These are phyloP conservation scores for Amblyraja radiata DNA, from an alignment of 2,797 vertebrate species.

Conservation along the genomic window DNA sequence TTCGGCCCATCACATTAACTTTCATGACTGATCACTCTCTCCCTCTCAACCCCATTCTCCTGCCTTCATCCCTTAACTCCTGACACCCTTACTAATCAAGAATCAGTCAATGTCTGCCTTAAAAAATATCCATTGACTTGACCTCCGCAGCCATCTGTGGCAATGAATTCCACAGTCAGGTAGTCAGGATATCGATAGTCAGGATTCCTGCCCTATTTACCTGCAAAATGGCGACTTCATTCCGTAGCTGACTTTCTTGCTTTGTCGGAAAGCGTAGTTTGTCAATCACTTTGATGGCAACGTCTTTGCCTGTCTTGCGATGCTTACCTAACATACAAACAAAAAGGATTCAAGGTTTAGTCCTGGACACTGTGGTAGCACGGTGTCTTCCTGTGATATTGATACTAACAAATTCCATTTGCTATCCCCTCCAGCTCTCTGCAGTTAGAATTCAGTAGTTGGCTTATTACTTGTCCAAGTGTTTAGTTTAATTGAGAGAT, in stretches of 20 bases:
- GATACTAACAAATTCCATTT: not conserved
- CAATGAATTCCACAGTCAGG: no score
- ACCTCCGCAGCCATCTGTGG: no score
- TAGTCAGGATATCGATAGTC: not conserved
- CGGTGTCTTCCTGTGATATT: not conserved
- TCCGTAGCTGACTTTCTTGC: slow-evolving; percentile 92
- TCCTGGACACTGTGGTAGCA: not conserved
- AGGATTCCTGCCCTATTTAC: slow-evolving; percentile 53
- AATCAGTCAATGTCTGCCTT: no score
- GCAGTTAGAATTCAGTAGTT: not conserved
- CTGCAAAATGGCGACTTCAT: slow-evolving; percentile 96
- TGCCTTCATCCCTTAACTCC: no score
- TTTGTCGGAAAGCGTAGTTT: slow-evolving; percentile 95
- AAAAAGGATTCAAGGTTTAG: not conserved
- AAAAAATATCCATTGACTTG: no score
- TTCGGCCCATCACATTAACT: no score
- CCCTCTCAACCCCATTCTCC: no score
- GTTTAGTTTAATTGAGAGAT: no score
- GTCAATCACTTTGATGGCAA: slow-evolving; percentile 97
- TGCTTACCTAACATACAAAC: slow-evolving; percentile 74
- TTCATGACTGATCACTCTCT: no score
- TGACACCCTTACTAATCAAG: no score
- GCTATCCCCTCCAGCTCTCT: not conserved
- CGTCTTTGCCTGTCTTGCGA: slow-evolving; percentile 89
- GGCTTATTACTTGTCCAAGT: not conserved